Base-by-base conservation (phyloP, 2,888 invertebrate genomes). In the Ectobius pallidus region DNA sequence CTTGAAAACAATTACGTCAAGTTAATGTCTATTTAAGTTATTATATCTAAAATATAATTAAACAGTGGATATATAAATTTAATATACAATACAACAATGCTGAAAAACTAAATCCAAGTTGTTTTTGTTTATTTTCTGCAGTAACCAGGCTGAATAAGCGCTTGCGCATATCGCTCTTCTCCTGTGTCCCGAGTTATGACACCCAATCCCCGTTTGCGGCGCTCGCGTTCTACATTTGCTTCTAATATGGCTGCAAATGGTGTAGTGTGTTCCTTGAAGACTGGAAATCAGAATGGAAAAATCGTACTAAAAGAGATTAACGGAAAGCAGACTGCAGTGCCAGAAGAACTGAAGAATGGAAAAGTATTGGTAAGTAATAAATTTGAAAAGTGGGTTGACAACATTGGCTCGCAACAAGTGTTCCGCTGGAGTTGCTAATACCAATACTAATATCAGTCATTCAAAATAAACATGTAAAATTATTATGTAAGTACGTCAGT, bases 211-310 rank as follows among this genome's bases (percentile, higher is more conserved):
- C 61, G 71, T 32, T 52, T 46, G 55, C 72, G 65, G 52, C 71
- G 71, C 69, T 71, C 74, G 69, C 72, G 75, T 73, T 63, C 39
- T 39, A 46, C 42, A 58, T 49, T 67, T 67, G 25, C 63, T 65
- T 70, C 73, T 44, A 75, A 73, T 67, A 75, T 75, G 75, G 75
- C 75, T 69, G 65, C 70, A 49, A 71, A 72, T 44, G 73, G 75
- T 65, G 63, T 72, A 9, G 70, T 70, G 70, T 63, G 70, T 55
- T 11, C 32, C 25, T 22, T 42, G 49, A 68, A 62, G 30, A 46
- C 30, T 22, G 32, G 30, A 11, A 20, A 42, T n/a, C 65, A 55
- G 39, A 39, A 58, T 27, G 72, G 72, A 9, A 72, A 69, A 62
- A 22, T 14, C 2, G 18, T 46, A 11, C 25, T 62, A 39, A 30